Base-by-base conservation (phyloP, 2,113 vertebrate genomes). In the Rhynchomys soricoides region DNA sequence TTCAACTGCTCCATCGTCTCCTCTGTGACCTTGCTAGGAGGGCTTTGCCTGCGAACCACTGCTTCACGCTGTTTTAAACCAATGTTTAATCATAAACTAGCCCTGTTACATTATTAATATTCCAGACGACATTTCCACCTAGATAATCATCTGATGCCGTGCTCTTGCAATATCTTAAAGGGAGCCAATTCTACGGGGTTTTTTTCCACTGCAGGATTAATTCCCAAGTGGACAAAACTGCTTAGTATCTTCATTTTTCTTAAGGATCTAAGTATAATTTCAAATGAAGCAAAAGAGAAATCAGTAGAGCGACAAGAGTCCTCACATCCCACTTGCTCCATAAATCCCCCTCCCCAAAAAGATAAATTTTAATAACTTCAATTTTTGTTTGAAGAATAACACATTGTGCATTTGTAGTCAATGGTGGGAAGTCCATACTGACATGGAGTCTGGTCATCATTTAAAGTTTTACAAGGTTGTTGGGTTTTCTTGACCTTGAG, bases 51-150 rank as follows among this genome's bases (percentile, higher is more conserved):
- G 90, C 94, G 92, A 95, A 83, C 73, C 40, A 94, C 75, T 94
- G 91, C 62, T 89, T 59, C 95, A 95, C 91, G 90, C 79, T 52
- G 71, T 79, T 93, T 96, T 94, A 95, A 97, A 94, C 24, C 29
- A 88, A 45, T 77, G 95, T 96, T 97, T 97, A 97, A 97, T 96
- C 94, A 97, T 95, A 95, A 97, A 95, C 94, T 66, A 97, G 92
- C 92, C 85, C 82, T 94, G 29, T 52, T 78, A 86, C 55, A 75
- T 93, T 89, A 95, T 95, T 97, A 95, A 96, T 97, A 91, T 96
- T 95, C 50, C 89, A 95, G 92, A 92, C 34, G 86, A 55, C 43
- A 95, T 93, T 98, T 96, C 86, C 48, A 93, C 77, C 50, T 34
- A 95, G 89, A 74, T 90, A 96, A 90, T 52, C 89, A 90, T 82